Base-by-base conservation (phyloP, 2,797 vertebrate species). In the Phylloscopus collybita region DNA sequence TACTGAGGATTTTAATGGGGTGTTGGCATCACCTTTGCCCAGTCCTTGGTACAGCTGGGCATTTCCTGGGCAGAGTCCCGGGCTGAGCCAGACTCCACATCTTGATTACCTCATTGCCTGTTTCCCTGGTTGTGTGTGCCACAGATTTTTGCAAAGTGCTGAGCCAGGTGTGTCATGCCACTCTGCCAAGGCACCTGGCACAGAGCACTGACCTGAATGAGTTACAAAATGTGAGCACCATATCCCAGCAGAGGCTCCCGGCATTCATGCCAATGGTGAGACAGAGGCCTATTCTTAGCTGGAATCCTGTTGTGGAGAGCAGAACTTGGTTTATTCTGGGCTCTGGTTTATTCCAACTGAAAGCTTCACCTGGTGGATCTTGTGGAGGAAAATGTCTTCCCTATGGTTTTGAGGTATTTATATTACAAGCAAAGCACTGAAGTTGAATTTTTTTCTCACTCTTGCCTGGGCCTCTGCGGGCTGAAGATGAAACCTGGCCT, bases 391-490 rank as follows among this genome's bases (percentile, higher is more conserved):
- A 49, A 11, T 3, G 5, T 61, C 53, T 70, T n/a, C 30, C 12
- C 26, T 19, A 0, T 9, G 22, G 38, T 21, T 42, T 17, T 50
- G 36, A 32, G 26, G 5, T 44, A 11, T 66, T 49, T 62, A 47
- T 32, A 62, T 69, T 15, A 16, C 5, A 51, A 61, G 54, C 38
- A 38, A 40, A 88, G 66, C 23, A 13, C 36, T 1, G 7, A 64
- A 44, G 26, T 8, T 38, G 42, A 61, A 17, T 42, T 80, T 81
- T 88, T 86, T 42, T 17, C 20, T 34, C 9, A 13, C 25, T 69
- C 49, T 40, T n/a, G 34, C 1, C 3, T 67, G 60, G 34, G 26
- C 15, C 12, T 73, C 42, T 13, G 2, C 1, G 0, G 34, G 49
- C 51, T 76, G 65, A 61, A 30, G 32, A 27, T 0, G 16, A 57